Conservation (phyloP, 2,888 invertebrate species). For the Troides aeacus region DNA sequence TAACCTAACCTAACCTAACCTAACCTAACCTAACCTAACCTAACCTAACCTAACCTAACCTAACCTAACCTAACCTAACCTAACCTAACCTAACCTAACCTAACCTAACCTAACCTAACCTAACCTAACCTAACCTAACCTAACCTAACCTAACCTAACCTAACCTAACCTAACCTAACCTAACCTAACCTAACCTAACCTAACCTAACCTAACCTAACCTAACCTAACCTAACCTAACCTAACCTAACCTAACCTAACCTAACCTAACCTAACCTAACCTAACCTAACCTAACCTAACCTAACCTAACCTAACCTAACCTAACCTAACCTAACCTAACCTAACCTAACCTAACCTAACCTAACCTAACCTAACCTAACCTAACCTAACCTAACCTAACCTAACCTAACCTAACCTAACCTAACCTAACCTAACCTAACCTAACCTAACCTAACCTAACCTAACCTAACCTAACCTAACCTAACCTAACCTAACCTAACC, state of each 20-base stretch:
- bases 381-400: too few species aligned
- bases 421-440: too few species aligned
- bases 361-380: too few species aligned
- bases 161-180: conserved; percentile 6
- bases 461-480: too few species aligned
- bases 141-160: conserved; percentile 7
- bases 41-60: conserved; percentile 7
- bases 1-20: conserved; percentile 7
- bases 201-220: conserved; percentile 5
- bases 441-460: too few species aligned
- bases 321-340: conserved; percentile 4
- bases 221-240: conserved; percentile 3
- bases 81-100: conserved; percentile 7
- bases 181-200: conserved; percentile 8
- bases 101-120: conserved; percentile 7
- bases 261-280: conserved; percentile 9
- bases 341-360: too few species aligned
- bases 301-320: conserved; percentile 9
- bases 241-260: conserved; percentile 7
- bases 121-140: conserved; percentile 7
- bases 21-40: conserved; percentile 7
- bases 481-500: too few species aligned
- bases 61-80: conserved; percentile 7
- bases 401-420: too few species aligned
- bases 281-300: conserved; percentile 9